Evolutionary conservation across 2,888 invertebrate genomes (phyloP), one percentile per base, ranked within the genome.

Genomic region (Drepanosiphum platanoidis): DNA sequence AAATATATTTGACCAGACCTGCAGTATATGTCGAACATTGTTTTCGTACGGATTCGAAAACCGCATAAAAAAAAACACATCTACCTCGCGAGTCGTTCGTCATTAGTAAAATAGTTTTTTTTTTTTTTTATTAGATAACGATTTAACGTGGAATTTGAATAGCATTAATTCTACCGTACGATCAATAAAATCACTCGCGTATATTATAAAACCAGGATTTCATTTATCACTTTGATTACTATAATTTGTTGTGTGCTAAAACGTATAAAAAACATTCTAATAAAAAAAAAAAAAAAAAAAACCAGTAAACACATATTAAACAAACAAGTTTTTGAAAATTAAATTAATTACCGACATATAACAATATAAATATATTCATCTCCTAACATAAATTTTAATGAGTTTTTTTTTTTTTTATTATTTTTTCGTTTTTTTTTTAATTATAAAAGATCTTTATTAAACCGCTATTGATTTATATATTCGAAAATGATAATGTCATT

Each of bases 241-340:
- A 52, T 52, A 52, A 52, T 52, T 52, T 52, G 18, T 52, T 52
- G 52, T 18, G 52, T 5, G n/a, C n/a, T n/a, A 22, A 18, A 52
- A 22, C 18, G 18, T 52, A 52, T n/a, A 18, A 52, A 3, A 61
- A 61, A 27, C 27, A 64, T 27, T 64, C 64, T 64, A 64, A 64
- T 30, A 13, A 64, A 11, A n/a, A n/a, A n/a, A n/a, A n/a, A n/a
- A n/a, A n/a, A n/a, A n/a, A n/a, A n/a, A n/a, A n/a, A 30, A 64
- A 64, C 30, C 64, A 27, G 13, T 13, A 13, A 64, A 3, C 18
- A 64, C 64, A 30, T 27, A 30, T 64, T 30, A 64, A 64, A 64
- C 64, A 30, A 64, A 64, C 64, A 64, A 30, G 64, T 64, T 52
- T n/a, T 64, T 64, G 27, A 64, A 64, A 64, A 64, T 64, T 64